Percentiles rank a stretch among this genome's conserved stretches.
Evolutionary conservation across 2,888 invertebrate genomes (phyloP).

Genomic region (Plebejus anna): DNA sequence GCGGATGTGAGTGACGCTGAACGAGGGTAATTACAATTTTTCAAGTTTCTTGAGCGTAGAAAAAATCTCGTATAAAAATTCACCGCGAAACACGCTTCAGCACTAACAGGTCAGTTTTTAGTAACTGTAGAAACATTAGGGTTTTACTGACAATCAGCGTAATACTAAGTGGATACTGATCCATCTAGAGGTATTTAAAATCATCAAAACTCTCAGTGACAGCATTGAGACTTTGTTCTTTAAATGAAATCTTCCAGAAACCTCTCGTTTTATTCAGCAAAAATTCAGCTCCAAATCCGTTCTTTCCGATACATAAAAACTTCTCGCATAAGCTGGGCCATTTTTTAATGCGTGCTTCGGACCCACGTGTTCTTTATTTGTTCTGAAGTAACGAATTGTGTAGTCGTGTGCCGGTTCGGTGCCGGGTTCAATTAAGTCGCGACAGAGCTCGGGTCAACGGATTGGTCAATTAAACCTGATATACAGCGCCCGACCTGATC

Average conservation of each 20-base stretch:
- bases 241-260: background rate
- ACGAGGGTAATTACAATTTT: slow-evolving; percentile 28
- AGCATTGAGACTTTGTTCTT: background rate
- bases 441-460: slow-evolving; percentile 41
- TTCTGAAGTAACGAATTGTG: slow-evolving; percentile 48
- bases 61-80: slow-evolving; percentile 7
- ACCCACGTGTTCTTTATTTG: slow-evolving; percentile 56
- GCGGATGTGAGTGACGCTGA: slow-evolving; percentile 26
- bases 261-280: slow-evolving; percentile 55
- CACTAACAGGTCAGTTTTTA: background rate
- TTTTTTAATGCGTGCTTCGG: slow-evolving; percentile 73
- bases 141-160: background rate
- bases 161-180: too few relatives aligned
- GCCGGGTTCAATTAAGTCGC: slow-evolving; percentile 48
- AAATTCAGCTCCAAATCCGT: slow-evolving; percentile 72
- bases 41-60: slow-evolving; percentile 24
- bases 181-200: too few relatives aligned
- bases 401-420: slow-evolving; percentile 48
- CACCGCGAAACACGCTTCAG: background rate
- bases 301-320: slow-evolving; percentile 74
- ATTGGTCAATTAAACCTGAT: slow-evolving; percentile 42
- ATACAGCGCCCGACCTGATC: slow-evolving; percentile 33
- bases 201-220: too few relatives aligned
- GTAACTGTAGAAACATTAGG: background rate
- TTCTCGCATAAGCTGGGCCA: slow-evolving; percentile 65